Evolutionary conservation across 2,797 vertebrate species (phyloP), one percentile per base, ranked within the genome.

Genomic region (Catharus ustulatus): DNA sequence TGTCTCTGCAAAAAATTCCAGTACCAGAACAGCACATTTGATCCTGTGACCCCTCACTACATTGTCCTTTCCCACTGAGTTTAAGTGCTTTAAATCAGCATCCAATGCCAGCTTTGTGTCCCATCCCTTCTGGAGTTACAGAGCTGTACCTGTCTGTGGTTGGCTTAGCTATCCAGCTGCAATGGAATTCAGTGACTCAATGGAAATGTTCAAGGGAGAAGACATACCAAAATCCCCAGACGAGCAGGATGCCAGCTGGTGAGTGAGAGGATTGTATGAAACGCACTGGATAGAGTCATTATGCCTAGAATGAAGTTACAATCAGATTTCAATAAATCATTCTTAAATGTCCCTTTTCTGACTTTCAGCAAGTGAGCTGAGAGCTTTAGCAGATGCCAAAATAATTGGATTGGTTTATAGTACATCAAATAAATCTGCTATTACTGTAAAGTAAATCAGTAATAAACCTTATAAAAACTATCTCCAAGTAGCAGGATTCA

Each of bases 201-300:
- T 26, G 19, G 40, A 59, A 55, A 63, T 78, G 46, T 5, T 36
- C 20, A 21, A 80, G 71, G 42, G n/a, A 79, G 54, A 86, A 97
- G 48, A 94, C 98, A 97, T 97, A 99, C 99, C 99, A 94, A 99
- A 99, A 96, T 99, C 99, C 88, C 98, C 98, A 49, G 99, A 99
- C 2, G 99, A 99, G 92, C 99, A 99, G 34, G 99, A 99, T 15
- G 99, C 99, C 97, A 99, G 89, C 86, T 99, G 99, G 89, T 99
- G 99, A 79, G 99, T 99, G 83, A 99, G 97, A 49, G 99, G 99
- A 92, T 99, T 99, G 97, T 99, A 99, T 6, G 99, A 98, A 82
- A 99, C 98, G 23, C 99, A 99, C 95, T 99, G 99, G 95, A 99
- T 99, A 23, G 99, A 98, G 95, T 99, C 99, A 97, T 99, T 99